phyloP scores from a whole-genome alignment of 2,113 vertebrate genomes.

The Baryphthengus martii region DNA sequence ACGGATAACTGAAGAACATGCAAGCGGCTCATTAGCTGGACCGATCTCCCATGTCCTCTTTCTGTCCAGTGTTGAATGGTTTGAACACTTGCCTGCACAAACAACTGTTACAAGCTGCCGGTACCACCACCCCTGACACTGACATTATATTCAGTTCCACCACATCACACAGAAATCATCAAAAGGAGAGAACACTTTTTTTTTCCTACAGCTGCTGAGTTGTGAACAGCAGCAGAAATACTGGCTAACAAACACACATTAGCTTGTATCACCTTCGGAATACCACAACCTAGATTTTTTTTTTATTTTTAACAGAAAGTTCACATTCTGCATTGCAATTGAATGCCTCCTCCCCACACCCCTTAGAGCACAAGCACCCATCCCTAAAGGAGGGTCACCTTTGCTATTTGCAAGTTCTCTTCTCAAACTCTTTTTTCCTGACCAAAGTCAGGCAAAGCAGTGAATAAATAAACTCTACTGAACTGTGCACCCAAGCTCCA shows the following conservation, averaged over 20 bases:
- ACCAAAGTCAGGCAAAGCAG: neutral
- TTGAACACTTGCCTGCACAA: neutral
- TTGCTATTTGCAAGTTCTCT: neutral
- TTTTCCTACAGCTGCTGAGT: neutral
- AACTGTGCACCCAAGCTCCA: neutral
- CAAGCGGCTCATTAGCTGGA: neutral
- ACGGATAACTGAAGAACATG: neutral
- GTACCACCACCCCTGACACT: neutral
- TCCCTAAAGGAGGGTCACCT: neutral
- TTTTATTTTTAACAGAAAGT: neutral
- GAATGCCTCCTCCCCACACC: too few species aligned
- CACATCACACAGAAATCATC: neutral
- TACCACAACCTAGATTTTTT: neutral
- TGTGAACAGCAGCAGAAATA: neutral
- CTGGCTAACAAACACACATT: neutral
- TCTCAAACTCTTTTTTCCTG: neutral
- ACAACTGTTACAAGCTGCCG: neutral
- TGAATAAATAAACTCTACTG: neutral
- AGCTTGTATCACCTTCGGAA: neutral
- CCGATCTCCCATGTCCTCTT: neutral
- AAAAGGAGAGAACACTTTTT: neutral
- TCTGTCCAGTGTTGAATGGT: too few species aligned
- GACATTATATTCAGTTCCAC: neutral
- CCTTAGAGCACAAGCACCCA: neutral
- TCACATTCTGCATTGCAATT: neutral